Percentiles rank a stretch among this genome's conserved stretches.
Conservation (phyloP, 2,888 invertebrate species). For the Platycheirus albimanus region DNA sequence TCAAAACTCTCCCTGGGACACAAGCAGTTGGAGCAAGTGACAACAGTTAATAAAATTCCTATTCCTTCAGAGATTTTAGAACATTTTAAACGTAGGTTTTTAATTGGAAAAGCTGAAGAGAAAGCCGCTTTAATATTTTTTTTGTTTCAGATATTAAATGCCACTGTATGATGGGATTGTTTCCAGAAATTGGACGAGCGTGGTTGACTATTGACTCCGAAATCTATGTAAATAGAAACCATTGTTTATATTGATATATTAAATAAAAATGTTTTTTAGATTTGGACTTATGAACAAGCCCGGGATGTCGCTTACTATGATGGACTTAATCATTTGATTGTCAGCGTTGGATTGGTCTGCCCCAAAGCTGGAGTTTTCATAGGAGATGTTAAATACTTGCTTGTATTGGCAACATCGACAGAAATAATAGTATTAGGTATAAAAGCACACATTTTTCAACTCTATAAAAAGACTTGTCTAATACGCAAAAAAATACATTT, state of each 20-base stretch:
- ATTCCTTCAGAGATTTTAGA: slow-evolving; percentile 97
- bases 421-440: slow-evolving; percentile 89
- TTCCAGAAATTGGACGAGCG: slow-evolving; percentile 97
- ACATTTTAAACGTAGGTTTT: slow-evolving; percentile 92
- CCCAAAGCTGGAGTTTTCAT: slow-evolving; percentile 96
- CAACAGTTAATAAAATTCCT: slow-evolving; percentile 92
- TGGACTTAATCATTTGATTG: slow-evolving; percentile 96
- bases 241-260: too few species aligned
- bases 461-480: background rate
- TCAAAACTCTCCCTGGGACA: slow-evolving; percentile 88
- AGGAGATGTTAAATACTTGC: slow-evolving; percentile 93
- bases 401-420: slow-evolving; percentile 96
- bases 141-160: slow-evolving; percentile 92
- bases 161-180: slow-evolving; percentile 98
- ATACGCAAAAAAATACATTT: background rate
- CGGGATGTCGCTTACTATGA: slow-evolving; percentile 98
- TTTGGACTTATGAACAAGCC: slow-evolving; percentile 98
- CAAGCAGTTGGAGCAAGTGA: slow-evolving; percentile 89
- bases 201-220: slow-evolving; percentile 99
- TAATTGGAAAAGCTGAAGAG: too few species aligned
- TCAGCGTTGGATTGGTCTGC: slow-evolving; percentile 94
- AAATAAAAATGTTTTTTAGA: slow-evolving; percentile 76
- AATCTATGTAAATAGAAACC: slow-evolving; percentile 89
- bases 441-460: too few species aligned
- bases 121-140: background rate